Evolutionary conservation across 2,888 invertebrate species (phyloP).

Genomic region (Agrochola litura): DNA sequence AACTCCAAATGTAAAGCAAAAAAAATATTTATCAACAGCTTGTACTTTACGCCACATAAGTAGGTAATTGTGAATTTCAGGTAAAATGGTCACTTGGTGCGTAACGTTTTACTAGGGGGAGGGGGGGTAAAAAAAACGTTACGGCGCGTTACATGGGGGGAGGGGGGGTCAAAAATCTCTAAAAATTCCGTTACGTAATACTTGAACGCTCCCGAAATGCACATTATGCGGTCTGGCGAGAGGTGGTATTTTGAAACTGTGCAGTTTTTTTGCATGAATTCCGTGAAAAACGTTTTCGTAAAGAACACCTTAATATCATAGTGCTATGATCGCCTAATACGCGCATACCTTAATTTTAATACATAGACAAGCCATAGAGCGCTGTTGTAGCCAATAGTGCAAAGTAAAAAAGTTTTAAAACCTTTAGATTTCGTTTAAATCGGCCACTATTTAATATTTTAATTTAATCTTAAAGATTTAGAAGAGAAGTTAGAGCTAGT

Average conservation of each 20-base stretch:
- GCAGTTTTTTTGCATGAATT: not conserved
- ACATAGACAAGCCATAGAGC: not conserved
- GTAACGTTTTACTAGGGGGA: no score
- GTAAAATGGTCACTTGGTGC: no score
- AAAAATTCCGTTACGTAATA: no score
- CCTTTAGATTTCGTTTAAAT: not conserved
- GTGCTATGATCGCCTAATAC: not conserved
- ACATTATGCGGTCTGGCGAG: not conserved
- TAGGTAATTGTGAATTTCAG: no score
- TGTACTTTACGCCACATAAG: no score
- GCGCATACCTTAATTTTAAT: slow-evolving; percentile 1
- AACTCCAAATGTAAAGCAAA: no score
- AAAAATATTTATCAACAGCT: no score
- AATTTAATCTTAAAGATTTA: not conserved
- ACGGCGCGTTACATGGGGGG: no score
- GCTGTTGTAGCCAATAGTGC: not conserved
- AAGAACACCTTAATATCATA: not conserved
- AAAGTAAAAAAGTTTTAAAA: not conserved
- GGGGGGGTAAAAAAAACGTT: no score
- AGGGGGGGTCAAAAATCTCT: no score
- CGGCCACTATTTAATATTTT: not conserved
- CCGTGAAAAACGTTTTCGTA: not conserved
- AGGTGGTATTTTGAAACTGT: not conserved
- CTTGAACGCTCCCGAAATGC: no score
- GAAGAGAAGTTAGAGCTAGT: not conserved